Evolutionary conservation across 35 echinoderm and acorn worm genomes (phyloP).

Genomic region (Diadema setosum): DNA sequence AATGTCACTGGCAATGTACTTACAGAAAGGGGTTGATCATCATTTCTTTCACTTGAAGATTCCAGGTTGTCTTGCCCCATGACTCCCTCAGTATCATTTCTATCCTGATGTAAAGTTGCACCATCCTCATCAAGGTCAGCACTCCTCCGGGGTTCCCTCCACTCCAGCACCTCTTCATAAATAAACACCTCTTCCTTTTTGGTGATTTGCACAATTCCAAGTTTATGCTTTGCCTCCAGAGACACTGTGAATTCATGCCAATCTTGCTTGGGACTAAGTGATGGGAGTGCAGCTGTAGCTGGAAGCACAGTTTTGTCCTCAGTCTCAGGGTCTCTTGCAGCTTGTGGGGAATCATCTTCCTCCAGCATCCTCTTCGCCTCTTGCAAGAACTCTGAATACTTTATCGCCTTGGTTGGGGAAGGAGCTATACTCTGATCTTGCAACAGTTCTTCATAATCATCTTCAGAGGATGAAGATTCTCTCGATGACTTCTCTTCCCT

Average conservation of each 20-base stretch:
- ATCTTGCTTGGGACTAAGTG: background rate
- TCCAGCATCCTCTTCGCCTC: background rate
- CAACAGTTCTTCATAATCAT: background rate
- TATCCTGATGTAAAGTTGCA: no score
- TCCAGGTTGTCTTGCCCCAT: no score
- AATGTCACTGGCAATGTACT: no score
- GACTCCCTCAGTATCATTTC: no score
- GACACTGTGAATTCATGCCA: background rate
- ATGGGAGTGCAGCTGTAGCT: background rate
- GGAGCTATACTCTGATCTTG: background rate
- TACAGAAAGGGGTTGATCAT: no score
- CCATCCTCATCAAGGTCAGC: background rate
- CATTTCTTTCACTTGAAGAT: no score
- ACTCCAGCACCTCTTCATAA: background rate
- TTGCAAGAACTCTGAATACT: background rate
- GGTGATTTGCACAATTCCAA: background rate
- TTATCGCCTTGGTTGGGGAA: slow-evolving; percentile 8
- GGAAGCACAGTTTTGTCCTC: background rate
- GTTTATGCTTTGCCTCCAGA: background rate
- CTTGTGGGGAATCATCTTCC: background rate
- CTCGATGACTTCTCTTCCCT: background rate
- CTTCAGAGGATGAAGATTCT: slow-evolving; percentile 12
- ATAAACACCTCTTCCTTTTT: slow-evolving; percentile 3
- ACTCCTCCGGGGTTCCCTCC: background rate
- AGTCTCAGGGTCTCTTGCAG: background rate